Conservation (phyloP, 2,888 invertebrate genomes). For the Allolobophora icterica region DNA sequence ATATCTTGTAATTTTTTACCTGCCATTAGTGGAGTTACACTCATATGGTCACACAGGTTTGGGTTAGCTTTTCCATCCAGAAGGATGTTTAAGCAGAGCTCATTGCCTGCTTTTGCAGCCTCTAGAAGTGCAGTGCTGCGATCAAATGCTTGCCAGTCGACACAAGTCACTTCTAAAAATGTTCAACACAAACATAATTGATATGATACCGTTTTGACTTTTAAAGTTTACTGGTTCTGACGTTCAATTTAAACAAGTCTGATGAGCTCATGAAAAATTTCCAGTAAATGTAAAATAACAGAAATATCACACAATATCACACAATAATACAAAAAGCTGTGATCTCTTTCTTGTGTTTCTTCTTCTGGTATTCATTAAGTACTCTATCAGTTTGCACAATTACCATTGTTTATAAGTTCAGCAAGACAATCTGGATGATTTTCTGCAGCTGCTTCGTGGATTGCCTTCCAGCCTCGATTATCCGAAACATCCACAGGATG, state of each 20-base stretch:
- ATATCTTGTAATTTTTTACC: constrained; percentile 49
- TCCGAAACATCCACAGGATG: constrained; percentile 63
- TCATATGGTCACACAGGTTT: constrained; percentile 49
- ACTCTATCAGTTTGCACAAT: background rate
- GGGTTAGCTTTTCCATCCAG: constrained; percentile 59
- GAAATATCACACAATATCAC: background rate
- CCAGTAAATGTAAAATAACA: background rate
- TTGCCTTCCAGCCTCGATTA: constrained; percentile 65
- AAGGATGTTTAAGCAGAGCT: constrained; percentile 53
- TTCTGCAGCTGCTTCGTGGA: constrained; percentile 57
- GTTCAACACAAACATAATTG: background rate
- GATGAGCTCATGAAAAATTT: background rate
- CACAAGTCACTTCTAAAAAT: constrained; percentile 74
- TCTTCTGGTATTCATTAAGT: background rate
- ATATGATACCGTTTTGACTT: background rate
- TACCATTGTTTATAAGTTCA: constrained; percentile 27
- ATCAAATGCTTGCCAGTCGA: constrained; percentile 44
- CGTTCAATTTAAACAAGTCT: background rate
- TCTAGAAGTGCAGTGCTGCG: constrained; percentile 60
- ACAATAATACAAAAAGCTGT: background rate
- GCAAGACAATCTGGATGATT: constrained; percentile 32
- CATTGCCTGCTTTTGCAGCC: constrained; percentile 57
- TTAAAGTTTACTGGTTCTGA: background rate
- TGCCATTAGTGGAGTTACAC: constrained; percentile 58
- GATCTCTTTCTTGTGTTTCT: background rate